These are phyloP conservation scores for Aradophagus sp. DNA, from an alignment of 1,140 invertebrate species.

Conservation along the genomic window DNA sequence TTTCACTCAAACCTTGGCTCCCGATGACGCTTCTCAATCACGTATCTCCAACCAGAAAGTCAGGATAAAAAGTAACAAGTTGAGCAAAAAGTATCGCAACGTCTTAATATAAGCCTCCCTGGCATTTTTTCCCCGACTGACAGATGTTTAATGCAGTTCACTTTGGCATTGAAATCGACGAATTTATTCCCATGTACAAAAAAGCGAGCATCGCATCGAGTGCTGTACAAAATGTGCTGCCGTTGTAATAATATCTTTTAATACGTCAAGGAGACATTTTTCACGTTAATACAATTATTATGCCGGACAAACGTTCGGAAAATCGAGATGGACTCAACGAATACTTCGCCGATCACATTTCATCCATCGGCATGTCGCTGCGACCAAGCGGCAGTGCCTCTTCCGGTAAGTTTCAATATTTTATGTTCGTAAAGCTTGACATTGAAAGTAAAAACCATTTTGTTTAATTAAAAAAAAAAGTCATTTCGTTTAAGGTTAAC, in stretches of 20 bases:
- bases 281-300: conserved; percentile 64
- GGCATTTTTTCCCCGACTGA: not conserved
- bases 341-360: conserved; percentile 79
- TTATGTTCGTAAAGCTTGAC: too few species aligned
- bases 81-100: too few species aligned
- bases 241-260: conserved; percentile 55
- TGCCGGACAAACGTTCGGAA: conserved; percentile 71
- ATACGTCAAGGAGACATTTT: conserved; percentile 42
- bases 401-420: conserved; percentile 79
- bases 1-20: too few species aligned
- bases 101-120: too few species aligned
- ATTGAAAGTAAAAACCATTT: too few species aligned
- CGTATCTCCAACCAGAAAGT: too few species aligned
- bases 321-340: conserved; percentile 70
- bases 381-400: conserved; percentile 80
- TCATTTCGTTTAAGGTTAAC: too few species aligned
- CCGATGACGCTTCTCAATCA: too few species aligned
- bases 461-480: too few species aligned
- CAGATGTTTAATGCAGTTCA: conserved; percentile 1
- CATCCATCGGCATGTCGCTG: conserved; percentile 82
- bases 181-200: conserved; percentile 29
- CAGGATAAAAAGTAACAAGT: too few species aligned
- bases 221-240: conserved; percentile 41
- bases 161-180: conserved; percentile 26
- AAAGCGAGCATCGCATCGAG: conserved; percentile 18